A percentile compares a stretch with the other conserved stretches of the same genome.
These are phyloP conservation scores for Oenanthe oenanthe DNA, from an alignment of 2,113 vertebrate species.

Conservation along the genomic window DNA sequence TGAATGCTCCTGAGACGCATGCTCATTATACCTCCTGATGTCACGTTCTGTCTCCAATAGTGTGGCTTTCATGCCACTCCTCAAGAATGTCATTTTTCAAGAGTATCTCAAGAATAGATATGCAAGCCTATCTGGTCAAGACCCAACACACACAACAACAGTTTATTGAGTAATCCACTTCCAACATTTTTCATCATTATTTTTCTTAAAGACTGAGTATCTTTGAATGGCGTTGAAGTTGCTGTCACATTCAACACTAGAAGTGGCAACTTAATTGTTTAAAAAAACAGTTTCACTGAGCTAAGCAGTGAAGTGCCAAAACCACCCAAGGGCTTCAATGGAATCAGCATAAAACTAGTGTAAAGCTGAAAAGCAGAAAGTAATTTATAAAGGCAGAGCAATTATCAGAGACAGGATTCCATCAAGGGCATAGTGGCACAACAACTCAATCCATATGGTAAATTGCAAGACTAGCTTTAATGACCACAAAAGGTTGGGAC, in stretches of 20 bases:
- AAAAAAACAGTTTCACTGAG: not conserved
- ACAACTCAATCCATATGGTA: not conserved
- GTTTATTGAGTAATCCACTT: not conserved
- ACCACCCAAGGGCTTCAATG: not conserved
- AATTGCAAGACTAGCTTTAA: not conserved
- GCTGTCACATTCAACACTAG: not conserved
- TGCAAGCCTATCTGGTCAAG: not conserved
- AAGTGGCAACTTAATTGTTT: not conserved
- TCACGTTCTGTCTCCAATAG: not conserved
- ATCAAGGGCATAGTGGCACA: not conserved
- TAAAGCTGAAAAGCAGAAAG: constrained; percentile 2
- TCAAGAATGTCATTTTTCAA: not conserved
- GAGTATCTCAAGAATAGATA: not conserved
- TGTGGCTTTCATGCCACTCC: not conserved
- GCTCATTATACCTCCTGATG: not conserved
- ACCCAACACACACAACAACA: not conserved
- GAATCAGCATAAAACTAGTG: constrained; percentile 1
- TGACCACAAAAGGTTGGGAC: not conserved
- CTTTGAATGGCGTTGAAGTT: not conserved
- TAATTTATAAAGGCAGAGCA: constrained; percentile 12
- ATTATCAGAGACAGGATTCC: not conserved
- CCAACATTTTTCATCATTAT: not conserved
- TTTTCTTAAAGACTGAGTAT: not conserved
- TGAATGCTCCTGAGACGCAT: not conserved
- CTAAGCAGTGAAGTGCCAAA: not conserved